A percentile compares a stretch with the other conserved stretches of the same genome.
phyloP scores from a whole-genome alignment of 1,140 invertebrate species.

The Pentalonia nigronervosa region DNA sequence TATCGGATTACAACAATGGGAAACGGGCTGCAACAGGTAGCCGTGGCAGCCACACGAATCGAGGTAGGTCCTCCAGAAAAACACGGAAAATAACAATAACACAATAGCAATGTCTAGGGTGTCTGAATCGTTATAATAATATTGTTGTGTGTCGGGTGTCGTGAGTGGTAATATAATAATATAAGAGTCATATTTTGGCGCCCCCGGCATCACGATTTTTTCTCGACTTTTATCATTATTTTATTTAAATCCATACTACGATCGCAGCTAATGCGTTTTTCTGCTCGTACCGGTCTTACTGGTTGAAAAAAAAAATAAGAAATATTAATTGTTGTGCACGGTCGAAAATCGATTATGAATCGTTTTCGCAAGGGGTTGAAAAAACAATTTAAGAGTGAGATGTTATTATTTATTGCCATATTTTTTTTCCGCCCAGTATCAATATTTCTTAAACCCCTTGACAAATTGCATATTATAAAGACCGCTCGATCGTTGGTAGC shows the following conservation, averaged over 20 bases:
- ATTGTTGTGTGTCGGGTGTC: neutral
- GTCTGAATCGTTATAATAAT: conserved; percentile 8
- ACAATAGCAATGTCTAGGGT: neutral
- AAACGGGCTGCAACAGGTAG: conserved; percentile 34
- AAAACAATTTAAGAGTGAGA: conserved; percentile 45
- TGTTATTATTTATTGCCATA: conserved; percentile 43
- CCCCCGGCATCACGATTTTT: neutral
- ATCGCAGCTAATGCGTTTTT: neutral
- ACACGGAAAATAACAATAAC: conserved; percentile 8
- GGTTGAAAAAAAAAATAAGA: neutral
- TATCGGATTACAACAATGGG: conserved; percentile 26
- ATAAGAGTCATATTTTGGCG: conserved; percentile 13
- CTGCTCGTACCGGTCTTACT: neutral
- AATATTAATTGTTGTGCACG: conserved; percentile 7
- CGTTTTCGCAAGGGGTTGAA: conserved; percentile 45
- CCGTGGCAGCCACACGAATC: neutral
- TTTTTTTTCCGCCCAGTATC: neutral
- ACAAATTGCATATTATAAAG: conserved; percentile 34
- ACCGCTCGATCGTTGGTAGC: conserved; percentile 29
- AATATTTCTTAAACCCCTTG: conserved; percentile 39
- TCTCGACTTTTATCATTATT: neutral
- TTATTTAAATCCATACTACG: conserved; percentile 13
- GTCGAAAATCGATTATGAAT: conserved; percentile 37
- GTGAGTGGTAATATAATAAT: neutral
- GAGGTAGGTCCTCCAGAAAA: conserved; percentile 19